Evolutionary conservation across 2,797 vertebrate species (phyloP).

Genomic region (Megaceryle alcyon): DNA sequence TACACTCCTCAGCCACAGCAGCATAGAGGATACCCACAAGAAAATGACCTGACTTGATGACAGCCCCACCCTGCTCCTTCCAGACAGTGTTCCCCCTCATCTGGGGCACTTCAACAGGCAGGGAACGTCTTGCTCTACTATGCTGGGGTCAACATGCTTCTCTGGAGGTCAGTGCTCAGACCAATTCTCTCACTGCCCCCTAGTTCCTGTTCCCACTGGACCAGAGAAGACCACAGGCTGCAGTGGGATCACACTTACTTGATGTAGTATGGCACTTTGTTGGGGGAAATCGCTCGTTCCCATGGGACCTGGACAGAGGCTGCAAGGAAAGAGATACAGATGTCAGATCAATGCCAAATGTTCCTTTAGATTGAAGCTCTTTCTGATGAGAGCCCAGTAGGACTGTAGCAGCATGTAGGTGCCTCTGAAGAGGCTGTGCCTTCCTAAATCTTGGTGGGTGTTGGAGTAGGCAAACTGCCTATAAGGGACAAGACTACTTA

Average conservation of each 20-base stretch:
- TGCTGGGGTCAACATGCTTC: accelerated
- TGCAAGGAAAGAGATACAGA: slow-evolving; percentile 70
- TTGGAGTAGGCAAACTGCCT: not conserved
- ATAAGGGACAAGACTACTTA: not conserved
- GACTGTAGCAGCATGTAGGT: not conserved
- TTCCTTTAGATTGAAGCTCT: not conserved
- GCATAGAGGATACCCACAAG: not conserved
- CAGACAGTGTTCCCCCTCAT: not conserved
- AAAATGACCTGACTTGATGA: not conserved
- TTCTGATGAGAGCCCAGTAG: not conserved
- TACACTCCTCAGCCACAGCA: not conserved
- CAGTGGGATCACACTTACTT: slow-evolving; percentile 86
- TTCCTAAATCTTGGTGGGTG: not conserved
- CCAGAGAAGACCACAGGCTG: not conserved
- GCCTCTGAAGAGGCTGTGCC: not conserved
- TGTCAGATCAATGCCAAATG: not conserved
- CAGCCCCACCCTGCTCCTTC: not conserved
- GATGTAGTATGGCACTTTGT: slow-evolving; percentile 99
- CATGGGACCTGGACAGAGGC: slow-evolving; percentile 98
- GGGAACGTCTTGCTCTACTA: not conserved
- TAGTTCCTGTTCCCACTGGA: not conserved
- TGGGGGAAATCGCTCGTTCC: slow-evolving; percentile 98
- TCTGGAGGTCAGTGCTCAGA: not conserved
- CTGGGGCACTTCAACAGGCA: not conserved
- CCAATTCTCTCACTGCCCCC: not conserved